phyloP scores from a whole-genome alignment of 2,888 invertebrate species.

The Leucoma salicis region DNA sequence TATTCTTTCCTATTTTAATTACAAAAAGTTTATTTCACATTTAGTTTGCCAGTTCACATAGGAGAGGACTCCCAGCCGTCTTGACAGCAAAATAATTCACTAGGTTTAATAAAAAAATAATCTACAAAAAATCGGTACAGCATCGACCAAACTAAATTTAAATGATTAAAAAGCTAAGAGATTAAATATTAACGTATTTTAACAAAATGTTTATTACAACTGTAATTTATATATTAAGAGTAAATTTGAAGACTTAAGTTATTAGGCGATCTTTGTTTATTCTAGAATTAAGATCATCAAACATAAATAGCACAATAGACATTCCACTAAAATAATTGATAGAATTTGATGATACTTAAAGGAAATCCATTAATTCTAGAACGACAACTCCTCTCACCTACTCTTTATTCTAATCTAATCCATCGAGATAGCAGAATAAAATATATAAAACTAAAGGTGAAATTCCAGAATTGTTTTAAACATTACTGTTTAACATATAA shows the following conservation, averaged over 20 bases:
- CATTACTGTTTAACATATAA: too few relatives aligned
- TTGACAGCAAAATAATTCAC: too few relatives aligned
- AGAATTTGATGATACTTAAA: slow-evolving; percentile 12
- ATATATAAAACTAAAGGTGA: too few relatives aligned
- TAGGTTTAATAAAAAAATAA: background rate
- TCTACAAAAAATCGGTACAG: background rate
- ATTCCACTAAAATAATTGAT: slow-evolving; percentile 33
- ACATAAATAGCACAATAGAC: slow-evolving; percentile 51
- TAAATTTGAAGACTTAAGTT: slow-evolving; percentile 28
- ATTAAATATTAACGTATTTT: slow-evolving; percentile 16
- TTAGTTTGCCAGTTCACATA: too few relatives aligned
- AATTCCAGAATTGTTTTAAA: too few relatives aligned
- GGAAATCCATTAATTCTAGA: too few relatives aligned
- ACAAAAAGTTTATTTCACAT: too few relatives aligned
- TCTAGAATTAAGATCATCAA: slow-evolving; percentile 23
- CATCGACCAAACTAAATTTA: slow-evolving; percentile 1
- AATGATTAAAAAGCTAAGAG: slow-evolving; percentile 1
- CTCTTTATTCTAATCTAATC: too few relatives aligned
- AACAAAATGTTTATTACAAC: slow-evolving; percentile 33
- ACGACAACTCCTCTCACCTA: too few relatives aligned
- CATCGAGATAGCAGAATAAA: too few relatives aligned
- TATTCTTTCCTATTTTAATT: too few relatives aligned
- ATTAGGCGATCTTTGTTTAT: slow-evolving; percentile 19
- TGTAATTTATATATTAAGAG: slow-evolving; percentile 24
- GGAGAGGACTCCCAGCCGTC: too few relatives aligned